Percentiles rank a stretch among this genome's conserved stretches.
Conservation (phyloP, 92 coral and sea anemone genomes). For the Paramuricea clavata region DNA sequence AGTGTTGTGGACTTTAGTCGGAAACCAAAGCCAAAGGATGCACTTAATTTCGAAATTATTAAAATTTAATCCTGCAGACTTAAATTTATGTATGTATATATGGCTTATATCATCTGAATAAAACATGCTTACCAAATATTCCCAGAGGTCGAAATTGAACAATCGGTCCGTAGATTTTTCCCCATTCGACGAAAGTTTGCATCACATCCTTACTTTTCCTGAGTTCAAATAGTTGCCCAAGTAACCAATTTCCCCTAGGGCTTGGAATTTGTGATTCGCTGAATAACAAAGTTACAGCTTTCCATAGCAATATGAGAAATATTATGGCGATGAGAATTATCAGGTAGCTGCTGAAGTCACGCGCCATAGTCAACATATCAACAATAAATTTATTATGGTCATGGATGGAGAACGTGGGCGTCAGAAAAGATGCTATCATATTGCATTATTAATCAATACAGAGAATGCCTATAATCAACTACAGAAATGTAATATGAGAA, state of each 20-base stretch:
- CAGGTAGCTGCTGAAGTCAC: background rate
- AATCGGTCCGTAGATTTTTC: conserved; percentile 62
- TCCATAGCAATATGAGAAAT: background rate
- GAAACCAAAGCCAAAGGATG: no score
- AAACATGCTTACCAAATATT: conserved; percentile 5
- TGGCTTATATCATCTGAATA: no score
- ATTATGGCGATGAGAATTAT: background rate
- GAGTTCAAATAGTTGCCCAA: conserved; percentile 50
- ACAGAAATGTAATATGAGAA: no score
- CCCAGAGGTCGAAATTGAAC: conserved; percentile 49
- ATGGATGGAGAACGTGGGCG: no score
- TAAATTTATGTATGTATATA: no score
- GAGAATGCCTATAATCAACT: no score
- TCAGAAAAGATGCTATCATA: no score
- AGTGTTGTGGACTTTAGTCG: no score
- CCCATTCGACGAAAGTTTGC: conserved; percentile 58
- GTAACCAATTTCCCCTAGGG: background rate
- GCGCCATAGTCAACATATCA: background rate
- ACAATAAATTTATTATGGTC: no score
- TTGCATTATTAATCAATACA: no score
- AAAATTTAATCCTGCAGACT: no score
- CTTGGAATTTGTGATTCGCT: background rate
- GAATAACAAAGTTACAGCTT: background rate
- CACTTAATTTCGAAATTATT: no score
- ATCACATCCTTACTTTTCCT: conserved; percentile 46